These are phyloP conservation scores for Torymus tubicola DNA, from an alignment of 2,888 invertebrate species.

Conservation along the genomic window DNA sequence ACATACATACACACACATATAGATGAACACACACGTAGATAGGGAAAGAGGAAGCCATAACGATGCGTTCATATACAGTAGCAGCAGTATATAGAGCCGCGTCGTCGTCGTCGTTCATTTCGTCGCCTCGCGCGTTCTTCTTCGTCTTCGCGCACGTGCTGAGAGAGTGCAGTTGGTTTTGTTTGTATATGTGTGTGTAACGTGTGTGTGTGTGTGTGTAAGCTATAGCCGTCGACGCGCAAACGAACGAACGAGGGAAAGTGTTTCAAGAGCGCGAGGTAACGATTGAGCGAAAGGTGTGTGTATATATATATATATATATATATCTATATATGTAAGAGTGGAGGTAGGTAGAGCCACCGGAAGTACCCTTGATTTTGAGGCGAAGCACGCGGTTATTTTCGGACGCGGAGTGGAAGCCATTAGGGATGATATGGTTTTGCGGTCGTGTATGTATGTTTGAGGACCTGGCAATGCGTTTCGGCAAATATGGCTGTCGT, in stretches of 20 bases:
- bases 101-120: background rate
- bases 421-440: too few relatives aligned
- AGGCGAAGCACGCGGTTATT: background rate
- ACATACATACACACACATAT: too few relatives aligned
- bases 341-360: background rate
- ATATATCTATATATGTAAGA: background rate
- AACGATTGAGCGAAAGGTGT: slow-evolving; percentile 20
- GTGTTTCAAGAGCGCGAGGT: slow-evolving; percentile 44
- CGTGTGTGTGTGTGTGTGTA: too few relatives aligned
- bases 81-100: background rate
- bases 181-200: too few relatives aligned
- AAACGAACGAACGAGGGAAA: background rate
- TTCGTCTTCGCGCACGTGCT: background rate
- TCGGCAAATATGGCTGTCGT: too few relatives aligned
- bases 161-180: background rate
- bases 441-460: too few relatives aligned
- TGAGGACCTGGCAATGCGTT: too few relatives aligned
- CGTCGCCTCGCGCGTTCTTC: background rate
- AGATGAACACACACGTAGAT: too few relatives aligned
- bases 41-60: too few relatives aligned
- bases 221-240: too few relatives aligned
- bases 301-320: background rate
- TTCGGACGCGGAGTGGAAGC: background rate
- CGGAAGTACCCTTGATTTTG: slow-evolving; percentile 34
- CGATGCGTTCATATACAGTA: too few relatives aligned